Evolutionary conservation across 2,113 vertebrate species (phyloP).

Genomic region (Labeo rohita): DNA sequence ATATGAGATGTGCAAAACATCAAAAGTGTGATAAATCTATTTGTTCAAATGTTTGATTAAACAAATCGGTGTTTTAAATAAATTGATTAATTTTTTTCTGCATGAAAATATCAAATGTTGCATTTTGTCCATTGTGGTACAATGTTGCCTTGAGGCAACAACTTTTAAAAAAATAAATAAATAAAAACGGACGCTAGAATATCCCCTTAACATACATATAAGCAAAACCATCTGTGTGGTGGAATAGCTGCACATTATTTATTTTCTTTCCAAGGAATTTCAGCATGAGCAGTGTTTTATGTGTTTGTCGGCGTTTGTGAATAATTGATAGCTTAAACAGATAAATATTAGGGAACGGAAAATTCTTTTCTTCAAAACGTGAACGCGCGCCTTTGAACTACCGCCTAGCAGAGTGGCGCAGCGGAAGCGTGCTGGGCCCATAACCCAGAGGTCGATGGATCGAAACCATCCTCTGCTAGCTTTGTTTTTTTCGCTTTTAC

Average conservation of each 20-base stretch:
- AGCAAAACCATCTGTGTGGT: neutral
- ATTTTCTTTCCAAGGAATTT: neutral
- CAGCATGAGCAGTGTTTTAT: neutral
- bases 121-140: no score
- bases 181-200: no score
- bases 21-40: no score
- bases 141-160: no score
- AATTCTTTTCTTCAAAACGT: accelerated
- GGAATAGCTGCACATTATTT: neutral
- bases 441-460: constrained; percentile 66
- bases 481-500: neutral
- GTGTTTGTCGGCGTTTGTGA: neutral
- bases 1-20: no score
- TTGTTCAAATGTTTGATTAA: no score
- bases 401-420: constrained; percentile 60
- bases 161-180: no score
- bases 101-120: no score
- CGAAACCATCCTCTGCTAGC: constrained; percentile 58
- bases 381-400: accelerated
- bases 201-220: no score
- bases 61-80: no score
- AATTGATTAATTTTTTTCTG: no score
- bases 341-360: neutral
- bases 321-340: neutral
- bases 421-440: constrained; percentile 69